Evolutionary conservation across 2,113 vertebrate species (phyloP).

Genomic region (Apeltes quadracus): DNA sequence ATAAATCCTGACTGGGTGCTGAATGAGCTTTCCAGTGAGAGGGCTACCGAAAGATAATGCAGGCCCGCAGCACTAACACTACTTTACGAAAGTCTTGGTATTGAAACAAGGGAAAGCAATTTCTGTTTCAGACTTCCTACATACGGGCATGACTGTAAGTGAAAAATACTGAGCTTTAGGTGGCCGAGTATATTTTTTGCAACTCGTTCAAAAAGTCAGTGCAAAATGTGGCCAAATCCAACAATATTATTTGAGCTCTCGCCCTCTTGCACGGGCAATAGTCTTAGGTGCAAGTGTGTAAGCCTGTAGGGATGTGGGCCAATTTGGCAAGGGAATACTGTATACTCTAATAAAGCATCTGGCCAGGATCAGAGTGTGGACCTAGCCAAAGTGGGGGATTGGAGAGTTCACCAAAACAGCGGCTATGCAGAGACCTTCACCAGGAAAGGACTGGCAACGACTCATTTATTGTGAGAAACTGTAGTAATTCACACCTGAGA

Average conservation of each 20-base stretch:
- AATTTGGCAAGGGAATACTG: conserved; percentile 31
- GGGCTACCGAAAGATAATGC: conserved; percentile 33
- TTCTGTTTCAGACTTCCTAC: conserved; percentile 41
- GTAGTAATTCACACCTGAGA: conserved; percentile 8
- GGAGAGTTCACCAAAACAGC: conserved; percentile 16
- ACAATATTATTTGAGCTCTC: conserved; percentile 28
- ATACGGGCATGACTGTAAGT: conserved; percentile 35
- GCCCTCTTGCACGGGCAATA: conserved; percentile 3
- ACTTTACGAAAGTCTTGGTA: conserved; percentile 41
- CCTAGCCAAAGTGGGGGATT: conserved; percentile 29
- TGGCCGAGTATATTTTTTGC: conserved; percentile 35
- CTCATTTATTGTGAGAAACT: conserved; percentile 41
- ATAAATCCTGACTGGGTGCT: conserved; percentile 63
- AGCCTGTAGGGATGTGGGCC: conserved; percentile 29
- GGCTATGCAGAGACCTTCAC: conserved; percentile 25
- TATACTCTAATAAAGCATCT: conserved; percentile 56
- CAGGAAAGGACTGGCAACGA: conserved; percentile 38
- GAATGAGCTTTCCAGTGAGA: conserved; percentile 46
- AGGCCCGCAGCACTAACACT: conserved; percentile 52
- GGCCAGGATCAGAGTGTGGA: conserved; percentile 36
- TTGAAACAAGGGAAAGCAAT: conserved; percentile 56
- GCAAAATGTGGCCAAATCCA: conserved; percentile 25
- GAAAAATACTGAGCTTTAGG: conserved; percentile 29
- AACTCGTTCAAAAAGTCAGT: conserved; percentile 46
- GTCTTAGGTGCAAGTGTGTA: conserved; percentile 25